These are phyloP conservation scores for Caenorhabditis sulstoni DNA, from an alignment of 2,888 invertebrate species.

Conservation along the genomic window DNA sequence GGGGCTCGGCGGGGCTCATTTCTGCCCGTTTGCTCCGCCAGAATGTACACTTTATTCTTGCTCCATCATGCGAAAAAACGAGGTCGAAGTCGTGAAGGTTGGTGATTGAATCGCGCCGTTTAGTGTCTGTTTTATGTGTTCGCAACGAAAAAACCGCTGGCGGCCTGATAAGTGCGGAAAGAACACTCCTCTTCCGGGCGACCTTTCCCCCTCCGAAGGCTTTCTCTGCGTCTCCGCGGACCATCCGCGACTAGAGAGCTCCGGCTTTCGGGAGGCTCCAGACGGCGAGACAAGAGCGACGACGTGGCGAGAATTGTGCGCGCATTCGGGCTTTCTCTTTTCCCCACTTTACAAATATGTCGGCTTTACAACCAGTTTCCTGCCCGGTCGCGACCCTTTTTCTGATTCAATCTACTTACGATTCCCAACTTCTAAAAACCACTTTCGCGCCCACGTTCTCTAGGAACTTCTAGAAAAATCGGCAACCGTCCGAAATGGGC, in stretches of 20 bases:
- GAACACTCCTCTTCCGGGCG: neutral
- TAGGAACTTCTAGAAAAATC: neutral
- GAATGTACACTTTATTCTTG: constrained; percentile 57
- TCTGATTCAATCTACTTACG: too few species aligned
- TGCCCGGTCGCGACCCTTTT: too few species aligned
- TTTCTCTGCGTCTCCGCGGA: constrained; percentile 18
- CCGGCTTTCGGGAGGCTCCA: constrained; percentile 8
- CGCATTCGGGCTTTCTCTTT: constrained; percentile 35
- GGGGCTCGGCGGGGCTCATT: neutral
- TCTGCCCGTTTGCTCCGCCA: neutral
- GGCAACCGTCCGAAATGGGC: neutral
- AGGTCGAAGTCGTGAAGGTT: constrained; percentile 39
- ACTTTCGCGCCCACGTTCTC: neutral
- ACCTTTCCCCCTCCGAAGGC: neutral
- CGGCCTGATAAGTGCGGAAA: neutral
- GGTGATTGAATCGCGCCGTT: neutral
- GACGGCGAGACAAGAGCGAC: constrained; percentile 32
- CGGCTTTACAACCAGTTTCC: neutral
- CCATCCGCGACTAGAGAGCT: constrained; percentile 23
- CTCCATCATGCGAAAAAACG: constrained; percentile 53
- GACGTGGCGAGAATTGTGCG: constrained; percentile 55
- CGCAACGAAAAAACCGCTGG: neutral
- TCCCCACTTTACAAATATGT: neutral
- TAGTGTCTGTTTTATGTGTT: neutral
- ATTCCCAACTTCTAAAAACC: too few species aligned